phyloP scores from a whole-genome alignment of 2,888 invertebrate genomes.

The Paralinhomoeus sp. region DNA sequence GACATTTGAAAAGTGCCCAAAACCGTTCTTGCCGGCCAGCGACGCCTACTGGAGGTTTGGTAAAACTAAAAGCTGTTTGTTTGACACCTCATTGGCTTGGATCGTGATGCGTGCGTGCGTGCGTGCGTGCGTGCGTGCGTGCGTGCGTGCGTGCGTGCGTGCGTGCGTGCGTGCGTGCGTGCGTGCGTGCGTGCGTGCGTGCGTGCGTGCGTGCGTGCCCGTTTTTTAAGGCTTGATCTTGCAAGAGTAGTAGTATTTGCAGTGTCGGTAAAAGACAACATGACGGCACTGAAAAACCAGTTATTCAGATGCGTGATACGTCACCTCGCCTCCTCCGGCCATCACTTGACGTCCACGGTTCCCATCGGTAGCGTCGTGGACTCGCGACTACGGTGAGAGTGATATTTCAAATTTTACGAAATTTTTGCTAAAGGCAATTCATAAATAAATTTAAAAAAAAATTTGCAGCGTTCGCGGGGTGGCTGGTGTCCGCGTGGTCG shows the following conservation, averaged over 20 bases:
- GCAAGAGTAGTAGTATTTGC: background rate
- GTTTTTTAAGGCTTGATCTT: background rate
- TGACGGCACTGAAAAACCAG: background rate
- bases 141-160: background rate
- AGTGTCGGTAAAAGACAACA: background rate
- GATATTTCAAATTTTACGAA: background rate
- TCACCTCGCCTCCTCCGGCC: conserved; percentile 5
- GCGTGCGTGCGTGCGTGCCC: too few relatives aligned
- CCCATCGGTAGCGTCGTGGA: conserved; percentile 2
- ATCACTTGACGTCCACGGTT: conserved; percentile 4
- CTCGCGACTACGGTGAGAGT: background rate
- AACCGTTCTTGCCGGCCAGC: background rate
- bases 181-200: background rate
- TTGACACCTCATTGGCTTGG: too few relatives aligned
- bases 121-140: background rate
- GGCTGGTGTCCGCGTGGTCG: conserved; percentile 4
- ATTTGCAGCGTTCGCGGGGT: conserved; percentile 4
- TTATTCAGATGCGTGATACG: conserved; percentile 2
- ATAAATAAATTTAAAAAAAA: background rate
- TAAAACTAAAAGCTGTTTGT: too few relatives aligned
- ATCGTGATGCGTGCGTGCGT: background rate
- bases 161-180: background rate
- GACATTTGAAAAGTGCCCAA: conserved; percentile 2
- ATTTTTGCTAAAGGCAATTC: background rate
- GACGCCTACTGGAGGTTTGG: conserved; percentile 4